A percentile compares a stretch with the other conserved stretches of the same genome.
Evolutionary conservation across 2,888 invertebrate genomes (phyloP).

Genomic region (Actias luna): DNA sequence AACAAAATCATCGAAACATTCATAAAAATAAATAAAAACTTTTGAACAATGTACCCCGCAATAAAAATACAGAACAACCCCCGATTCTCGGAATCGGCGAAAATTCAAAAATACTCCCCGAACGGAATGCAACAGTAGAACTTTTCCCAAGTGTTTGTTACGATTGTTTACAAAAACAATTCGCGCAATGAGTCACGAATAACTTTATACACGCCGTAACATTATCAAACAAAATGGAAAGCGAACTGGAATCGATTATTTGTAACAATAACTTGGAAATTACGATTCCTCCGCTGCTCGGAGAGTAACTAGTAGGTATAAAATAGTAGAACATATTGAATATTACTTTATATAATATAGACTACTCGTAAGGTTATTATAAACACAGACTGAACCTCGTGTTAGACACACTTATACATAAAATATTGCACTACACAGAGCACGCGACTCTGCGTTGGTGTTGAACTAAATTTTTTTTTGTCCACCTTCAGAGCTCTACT

Average conservation of each 20-base stretch:
- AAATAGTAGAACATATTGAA: not conserved
- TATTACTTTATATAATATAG: not conserved
- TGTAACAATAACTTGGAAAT: constrained; percentile 52
- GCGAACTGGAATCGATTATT: constrained; percentile 57
- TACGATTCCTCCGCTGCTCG: constrained; percentile 35
- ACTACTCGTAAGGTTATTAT: too few relatives aligned
- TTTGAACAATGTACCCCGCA: constrained; percentile 1
- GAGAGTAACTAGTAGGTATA: constrained; percentile 20
- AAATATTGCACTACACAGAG: too few relatives aligned
- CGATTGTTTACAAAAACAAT: constrained; percentile 60
- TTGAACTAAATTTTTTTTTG: too few relatives aligned
- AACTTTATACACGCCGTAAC: constrained; percentile 58
- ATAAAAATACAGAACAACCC: constrained; percentile 3
- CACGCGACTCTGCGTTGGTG: too few relatives aligned
- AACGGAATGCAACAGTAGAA: constrained; percentile 36
- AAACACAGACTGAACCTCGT: too few relatives aligned
- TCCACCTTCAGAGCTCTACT: too few relatives aligned
- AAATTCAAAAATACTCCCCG: constrained; percentile 14
- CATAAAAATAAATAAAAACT: not conserved
- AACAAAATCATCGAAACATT: not conserved
- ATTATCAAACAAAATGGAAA: constrained; percentile 60
- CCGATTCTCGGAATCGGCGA: not conserved
- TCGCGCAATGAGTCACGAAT: constrained; percentile 43
- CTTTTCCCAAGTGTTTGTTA: constrained; percentile 39
- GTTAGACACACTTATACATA: too few relatives aligned